A percentile compares a stretch with the other conserved stretches of the same genome.
These are phyloP conservation scores for Mycetomoellerius zeteki DNA, from an alignment of 1,140 invertebrate species.

Conservation along the genomic window DNA sequence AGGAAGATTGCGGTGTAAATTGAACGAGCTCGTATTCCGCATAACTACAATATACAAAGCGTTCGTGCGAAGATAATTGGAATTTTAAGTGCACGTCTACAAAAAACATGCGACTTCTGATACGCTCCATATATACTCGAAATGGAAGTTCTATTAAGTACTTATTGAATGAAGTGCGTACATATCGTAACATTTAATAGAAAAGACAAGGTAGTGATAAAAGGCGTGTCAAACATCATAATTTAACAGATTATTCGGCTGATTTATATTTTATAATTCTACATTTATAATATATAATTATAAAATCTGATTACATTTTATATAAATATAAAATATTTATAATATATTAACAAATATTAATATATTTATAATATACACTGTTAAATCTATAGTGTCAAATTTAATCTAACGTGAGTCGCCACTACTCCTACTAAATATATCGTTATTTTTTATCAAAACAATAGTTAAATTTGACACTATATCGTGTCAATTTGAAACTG, in stretches of 20 bases:
- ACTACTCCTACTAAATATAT: no score
- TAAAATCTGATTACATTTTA: background rate
- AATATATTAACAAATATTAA: no score
- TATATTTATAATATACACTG: no score
- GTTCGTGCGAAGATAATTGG: background rate
- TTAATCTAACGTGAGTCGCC: no score
- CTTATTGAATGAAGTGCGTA: background rate
- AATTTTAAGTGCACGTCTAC: background rate
- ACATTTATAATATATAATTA: background rate
- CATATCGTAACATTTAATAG: background rate
- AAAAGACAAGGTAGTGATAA: background rate
- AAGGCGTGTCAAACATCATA: background rate
- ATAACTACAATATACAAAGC: background rate
- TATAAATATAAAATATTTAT: no score
- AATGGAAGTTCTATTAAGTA: background rate
- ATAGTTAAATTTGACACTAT: no score
- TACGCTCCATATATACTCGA: background rate
- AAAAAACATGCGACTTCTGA: background rate
- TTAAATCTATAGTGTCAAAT: no score
- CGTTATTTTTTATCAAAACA: no score
- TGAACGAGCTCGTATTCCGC: conserved; percentile 20
- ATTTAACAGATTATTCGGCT: background rate
- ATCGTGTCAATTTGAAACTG: no score
- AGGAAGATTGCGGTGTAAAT: background rate
- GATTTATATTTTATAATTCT: no score